These are phyloP conservation scores for Planiliza haematocheilus DNA, from an alignment of 2,113 vertebrate species.

Conservation along the genomic window DNA sequence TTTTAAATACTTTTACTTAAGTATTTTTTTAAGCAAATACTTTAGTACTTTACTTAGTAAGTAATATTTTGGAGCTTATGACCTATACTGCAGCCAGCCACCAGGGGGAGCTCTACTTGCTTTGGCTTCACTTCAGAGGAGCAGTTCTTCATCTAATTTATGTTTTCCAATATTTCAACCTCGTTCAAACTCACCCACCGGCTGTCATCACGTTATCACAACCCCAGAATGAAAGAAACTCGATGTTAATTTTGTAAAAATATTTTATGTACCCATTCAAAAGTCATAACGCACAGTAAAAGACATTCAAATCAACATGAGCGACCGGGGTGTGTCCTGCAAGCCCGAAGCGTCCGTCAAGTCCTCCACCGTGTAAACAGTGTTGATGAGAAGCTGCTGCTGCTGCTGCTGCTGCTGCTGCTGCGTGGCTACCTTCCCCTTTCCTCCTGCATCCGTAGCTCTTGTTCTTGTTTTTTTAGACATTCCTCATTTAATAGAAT, in stretches of 20 bases:
- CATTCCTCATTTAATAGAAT: slow-evolving; percentile 50
- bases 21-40: too few relatives aligned
- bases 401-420: too few relatives aligned
- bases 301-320: slow-evolving; percentile 69
- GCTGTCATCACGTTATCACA: not conserved
- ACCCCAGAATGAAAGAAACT: slow-evolving; percentile 12
- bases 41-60: too few relatives aligned
- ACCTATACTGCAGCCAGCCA: too few relatives aligned
- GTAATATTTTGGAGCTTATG: too few relatives aligned
- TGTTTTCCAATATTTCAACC: too few relatives aligned
- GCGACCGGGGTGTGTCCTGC: slow-evolving; percentile 49
- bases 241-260: slow-evolving; percentile 68
- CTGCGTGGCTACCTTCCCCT: slow-evolving; percentile 50
- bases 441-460: slow-evolving; percentile 23
- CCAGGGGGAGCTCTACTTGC: too few relatives aligned
- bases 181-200: too few relatives aligned
- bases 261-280: slow-evolving; percentile 72
- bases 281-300: slow-evolving; percentile 66
- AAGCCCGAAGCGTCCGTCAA: slow-evolving; percentile 24
- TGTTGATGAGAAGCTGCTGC: slow-evolving; percentile 63
- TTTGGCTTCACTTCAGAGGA: too few relatives aligned
- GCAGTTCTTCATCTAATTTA: too few relatives aligned
- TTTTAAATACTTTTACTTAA: too few relatives aligned
- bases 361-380: slow-evolving; percentile 71
- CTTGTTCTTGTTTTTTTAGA: slow-evolving; percentile 10